Evolutionary conservation across 2,888 invertebrate genomes (phyloP), one percentile per base, ranked within the genome.

Genomic region (Torymus tubicola): DNA sequence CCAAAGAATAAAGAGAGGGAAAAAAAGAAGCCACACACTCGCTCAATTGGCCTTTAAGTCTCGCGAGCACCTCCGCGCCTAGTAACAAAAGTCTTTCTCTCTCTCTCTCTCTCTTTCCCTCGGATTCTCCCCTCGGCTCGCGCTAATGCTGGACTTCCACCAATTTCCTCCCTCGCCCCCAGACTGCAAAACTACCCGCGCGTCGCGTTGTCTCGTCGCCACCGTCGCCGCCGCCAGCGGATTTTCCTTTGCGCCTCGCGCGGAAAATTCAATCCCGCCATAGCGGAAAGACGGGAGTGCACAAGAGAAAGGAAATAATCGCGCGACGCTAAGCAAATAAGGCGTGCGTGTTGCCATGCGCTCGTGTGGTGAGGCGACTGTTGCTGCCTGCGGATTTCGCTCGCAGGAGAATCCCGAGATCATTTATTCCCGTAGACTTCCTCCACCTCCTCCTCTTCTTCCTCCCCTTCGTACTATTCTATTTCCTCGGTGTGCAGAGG

Each of bases 91-190:
- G 69, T 73, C 63, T 42, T 8, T 8, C 42, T 8, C 8, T 42
- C 10, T 31, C 42, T n/a, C n/a, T n/a, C 31, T 8, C 10, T 31
- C 42, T 42, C 42, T 8, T 42, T 42, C 42, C 42, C 42, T 42
- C 42, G 10, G 42, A 42, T 42, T 42, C 42, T 42, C 42, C n/a
- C 74, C 63, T 16, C 14, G n/a, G 18, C 64, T 21, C 50, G 67
- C 24, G 69, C 83, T 74, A 80, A 81, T 78, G 83, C 84, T 86
- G 86, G 85, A 86, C 83, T 85, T 84, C 70, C 84, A 86, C 86
- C 87, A 87, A 87, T 84, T 85, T 83, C 69, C 75, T 70, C 16
- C 31, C 57, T 52, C 64, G 21, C 53, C 31, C 58, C 16, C 24
- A 16, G 52, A 31, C 18, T 53, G 69, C 71, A 24, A 42, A 64